Conservation (phyloP, 2,113 vertebrate genomes). For the Pelobates fuscus region DNA sequence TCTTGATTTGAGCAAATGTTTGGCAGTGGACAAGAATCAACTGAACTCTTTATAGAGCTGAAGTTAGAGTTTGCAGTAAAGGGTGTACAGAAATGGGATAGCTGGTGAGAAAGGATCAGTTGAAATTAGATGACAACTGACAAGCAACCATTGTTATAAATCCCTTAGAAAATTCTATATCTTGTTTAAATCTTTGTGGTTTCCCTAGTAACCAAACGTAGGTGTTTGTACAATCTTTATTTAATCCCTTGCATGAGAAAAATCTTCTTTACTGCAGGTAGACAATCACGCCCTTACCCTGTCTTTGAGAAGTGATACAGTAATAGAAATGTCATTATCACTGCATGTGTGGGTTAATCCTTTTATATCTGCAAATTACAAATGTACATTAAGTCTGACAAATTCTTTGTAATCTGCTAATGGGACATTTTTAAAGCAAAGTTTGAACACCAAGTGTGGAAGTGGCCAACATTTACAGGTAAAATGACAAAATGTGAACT, state of each 20-base stretch:
- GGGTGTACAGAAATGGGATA: no score
- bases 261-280: constrained; percentile 31
- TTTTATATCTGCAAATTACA: constrained; percentile 23
- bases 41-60: no score
- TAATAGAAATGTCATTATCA: constrained; percentile 31
- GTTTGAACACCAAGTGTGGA: no score
- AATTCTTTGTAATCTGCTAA: constrained; percentile 6
- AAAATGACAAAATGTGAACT: no score
- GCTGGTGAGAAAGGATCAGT: no score
- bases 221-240: constrained; percentile 37
- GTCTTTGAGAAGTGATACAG: constrained; percentile 27
- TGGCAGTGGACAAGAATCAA: no score
- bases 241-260: constrained; percentile 34
- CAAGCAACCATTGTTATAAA: constrained; percentile 31
- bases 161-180: constrained; percentile 25
- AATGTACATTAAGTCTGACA: constrained; percentile 5
- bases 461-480: no score
- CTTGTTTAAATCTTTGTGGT: no score
- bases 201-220: constrained; percentile 35
- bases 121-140: no score
- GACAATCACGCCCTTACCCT: constrained; percentile 1
- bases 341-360: constrained; percentile 15
- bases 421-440: constrained; percentile 13
- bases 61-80: no score
- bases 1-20: no score